phyloP scores from a whole-genome alignment of 2,113 vertebrate species.

The Epinephelus lanceolatus region DNA sequence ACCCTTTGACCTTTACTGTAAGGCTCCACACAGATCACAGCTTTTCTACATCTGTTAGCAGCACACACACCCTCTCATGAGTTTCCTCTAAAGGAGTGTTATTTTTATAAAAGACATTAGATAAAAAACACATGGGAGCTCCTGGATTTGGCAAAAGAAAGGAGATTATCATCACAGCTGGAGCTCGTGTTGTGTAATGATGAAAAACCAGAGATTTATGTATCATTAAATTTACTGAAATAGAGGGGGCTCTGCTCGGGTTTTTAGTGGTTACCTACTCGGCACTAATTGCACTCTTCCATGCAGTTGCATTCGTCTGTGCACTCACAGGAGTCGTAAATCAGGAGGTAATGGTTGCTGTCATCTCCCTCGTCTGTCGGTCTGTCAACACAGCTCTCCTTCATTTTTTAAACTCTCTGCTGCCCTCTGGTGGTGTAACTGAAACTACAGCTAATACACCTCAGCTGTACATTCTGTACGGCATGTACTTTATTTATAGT shows the following conservation, averaged over 20 bases:
- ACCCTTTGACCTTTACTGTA: neutral
- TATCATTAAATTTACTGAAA: neutral
- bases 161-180: neutral
- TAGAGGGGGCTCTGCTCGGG: too few relatives aligned
- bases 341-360: neutral
- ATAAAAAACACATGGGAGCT: neutral
- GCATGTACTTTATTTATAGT: too few relatives aligned
- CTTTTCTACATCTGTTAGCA: neutral
- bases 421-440: slow-evolving; percentile 34
- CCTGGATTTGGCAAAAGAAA: neutral
- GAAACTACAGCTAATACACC: neutral
- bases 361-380: neutral
- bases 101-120: neutral
- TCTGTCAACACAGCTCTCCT: neutral
- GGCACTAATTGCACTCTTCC: neutral
- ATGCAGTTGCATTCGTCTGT: neutral
- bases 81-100: neutral
- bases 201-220: neutral
- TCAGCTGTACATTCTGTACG: neutral
- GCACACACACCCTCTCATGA: neutral
- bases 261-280: neutral
- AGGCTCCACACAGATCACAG: neutral
- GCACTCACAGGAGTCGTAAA: neutral
- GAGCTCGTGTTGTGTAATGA: neutral
- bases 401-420: slow-evolving; percentile 21